These are phyloP conservation scores for Mustela nigripes DNA, from an alignment of 2,113 vertebrate species.

Conservation along the genomic window DNA sequence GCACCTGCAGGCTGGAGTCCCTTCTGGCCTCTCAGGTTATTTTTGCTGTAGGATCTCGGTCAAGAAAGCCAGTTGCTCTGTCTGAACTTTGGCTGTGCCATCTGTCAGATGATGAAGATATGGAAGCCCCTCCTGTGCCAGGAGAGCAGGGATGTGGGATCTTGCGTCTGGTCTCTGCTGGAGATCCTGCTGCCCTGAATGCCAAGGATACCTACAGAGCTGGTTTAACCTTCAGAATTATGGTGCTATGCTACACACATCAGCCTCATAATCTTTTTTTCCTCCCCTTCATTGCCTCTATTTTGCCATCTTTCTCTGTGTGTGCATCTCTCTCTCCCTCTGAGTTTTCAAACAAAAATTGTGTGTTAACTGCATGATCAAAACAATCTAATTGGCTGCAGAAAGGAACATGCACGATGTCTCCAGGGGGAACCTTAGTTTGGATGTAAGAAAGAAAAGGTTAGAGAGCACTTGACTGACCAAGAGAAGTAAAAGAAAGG, in stretches of 20 bases:
- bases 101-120: neutral
- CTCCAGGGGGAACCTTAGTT: neutral
- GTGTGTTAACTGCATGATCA: conserved; percentile 30
- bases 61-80: neutral
- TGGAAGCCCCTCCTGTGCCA: neutral
- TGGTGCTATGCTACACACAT: neutral
- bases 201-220: neutral
- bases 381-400: conserved; percentile 39
- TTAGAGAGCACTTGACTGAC: conserved; percentile 68
- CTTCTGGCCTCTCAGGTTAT: neutral
- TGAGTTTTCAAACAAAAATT: conserved; percentile 54
- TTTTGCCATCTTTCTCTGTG: neutral
- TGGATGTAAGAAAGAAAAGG: conserved; percentile 67
- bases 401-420: neutral
- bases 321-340: neutral
- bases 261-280: neutral
- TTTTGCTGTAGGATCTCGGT: neutral
- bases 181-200: neutral
- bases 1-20: too few relatives aligned
- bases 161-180: neutral
- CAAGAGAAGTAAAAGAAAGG: conserved; percentile 57
- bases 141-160: neutral
- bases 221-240: neutral
- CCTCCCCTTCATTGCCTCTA: neutral
- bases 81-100: neutral